These are phyloP conservation scores for Deladenus siricidicola DNA, from an alignment of 2,888 invertebrate genomes.

Conservation along the genomic window DNA sequence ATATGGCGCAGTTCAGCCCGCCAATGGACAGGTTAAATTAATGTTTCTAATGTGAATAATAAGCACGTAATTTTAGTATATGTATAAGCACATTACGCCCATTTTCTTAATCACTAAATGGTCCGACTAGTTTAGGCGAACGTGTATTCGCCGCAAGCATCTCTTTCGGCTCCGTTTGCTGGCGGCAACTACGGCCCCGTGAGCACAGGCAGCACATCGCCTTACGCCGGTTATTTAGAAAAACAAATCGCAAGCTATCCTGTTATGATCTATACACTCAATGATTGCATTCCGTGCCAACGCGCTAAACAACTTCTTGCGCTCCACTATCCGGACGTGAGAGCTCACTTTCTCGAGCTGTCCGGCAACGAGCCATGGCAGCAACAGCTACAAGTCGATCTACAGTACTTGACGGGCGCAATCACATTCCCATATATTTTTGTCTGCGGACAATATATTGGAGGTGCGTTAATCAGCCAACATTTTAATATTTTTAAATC, in stretches of 20 bases:
- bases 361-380: constrained; percentile 52
- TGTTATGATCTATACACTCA: constrained; percentile 41
- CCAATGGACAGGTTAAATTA: neutral
- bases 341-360: constrained; percentile 49
- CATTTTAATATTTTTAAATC: no score
- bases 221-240: constrained; percentile 44
- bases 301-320: constrained; percentile 50
- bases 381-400: constrained; percentile 49
- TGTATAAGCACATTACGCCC: neutral
- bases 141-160: neutral
- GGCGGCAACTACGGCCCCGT: neutral
- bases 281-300: constrained; percentile 47
- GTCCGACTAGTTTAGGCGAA: neutral
- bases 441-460: constrained; percentile 50
- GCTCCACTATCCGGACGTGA: constrained; percentile 44
- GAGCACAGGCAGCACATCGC: constrained; percentile 6
- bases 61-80: no score
- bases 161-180: neutral
- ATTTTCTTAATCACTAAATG: no score
- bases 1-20: neutral
- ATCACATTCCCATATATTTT: constrained; percentile 52
- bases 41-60: neutral
- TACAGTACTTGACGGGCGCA: constrained; percentile 48
- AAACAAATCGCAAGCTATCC: constrained; percentile 27
- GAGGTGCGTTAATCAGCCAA: no score